A percentile compares a stretch with the other conserved stretches of the same genome.
Evolutionary conservation across 35 echinoderm and acorn worm species (phyloP).

Genomic region (Hemicentrotus pulcherrimus): DNA sequence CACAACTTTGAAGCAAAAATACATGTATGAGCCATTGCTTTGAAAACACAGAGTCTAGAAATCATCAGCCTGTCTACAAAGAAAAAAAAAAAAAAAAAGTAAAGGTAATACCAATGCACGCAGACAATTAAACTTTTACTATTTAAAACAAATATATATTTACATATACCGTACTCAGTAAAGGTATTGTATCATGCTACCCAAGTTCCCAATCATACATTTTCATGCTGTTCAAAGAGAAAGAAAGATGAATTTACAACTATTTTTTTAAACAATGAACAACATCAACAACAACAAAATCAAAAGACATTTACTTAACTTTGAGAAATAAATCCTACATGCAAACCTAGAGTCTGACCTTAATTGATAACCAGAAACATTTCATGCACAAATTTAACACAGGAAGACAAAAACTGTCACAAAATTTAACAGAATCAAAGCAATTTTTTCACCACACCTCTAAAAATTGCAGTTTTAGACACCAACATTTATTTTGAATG

Average conservation of each 20-base stretch:
- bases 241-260: not conserved
- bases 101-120: too few relatives aligned
- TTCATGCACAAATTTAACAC: not conserved
- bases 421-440: not conserved
- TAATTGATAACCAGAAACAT: not conserved
- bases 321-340: not conserved
- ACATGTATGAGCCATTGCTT: too few relatives aligned
- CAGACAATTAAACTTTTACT: too few relatives aligned
- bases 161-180: too few relatives aligned
- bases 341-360: not conserved
- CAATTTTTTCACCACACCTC: not conserved
- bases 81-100: too few relatives aligned
- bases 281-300: not conserved
- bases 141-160: too few relatives aligned
- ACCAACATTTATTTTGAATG: not conserved
- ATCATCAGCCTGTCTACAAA: too few relatives aligned
- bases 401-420: not conserved
- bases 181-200: not conserved
- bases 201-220: not conserved
- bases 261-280: too few relatives aligned
- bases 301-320: not conserved
- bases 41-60: too few relatives aligned
- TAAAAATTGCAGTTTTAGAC: not conserved
- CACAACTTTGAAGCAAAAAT: too few relatives aligned
- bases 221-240: not conserved